Evolutionary conservation across 2,113 vertebrate species (phyloP).

Genomic region (Cinclus cinclus): DNA sequence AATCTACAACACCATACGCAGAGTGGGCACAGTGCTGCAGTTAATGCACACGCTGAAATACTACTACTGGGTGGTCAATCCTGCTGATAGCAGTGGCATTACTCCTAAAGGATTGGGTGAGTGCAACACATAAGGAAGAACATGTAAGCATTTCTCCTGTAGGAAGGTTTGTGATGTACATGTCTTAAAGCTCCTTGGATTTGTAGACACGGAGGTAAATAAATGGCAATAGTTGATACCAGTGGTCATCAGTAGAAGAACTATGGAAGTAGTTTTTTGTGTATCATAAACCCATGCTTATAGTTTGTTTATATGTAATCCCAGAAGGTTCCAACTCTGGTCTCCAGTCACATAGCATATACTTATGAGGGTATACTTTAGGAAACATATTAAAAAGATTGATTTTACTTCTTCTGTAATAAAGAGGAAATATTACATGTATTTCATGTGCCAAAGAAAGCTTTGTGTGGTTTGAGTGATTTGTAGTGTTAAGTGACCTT

Average conservation of each 20-base stretch:
- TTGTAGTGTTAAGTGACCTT: neutral
- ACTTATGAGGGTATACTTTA: neutral
- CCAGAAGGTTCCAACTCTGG: neutral
- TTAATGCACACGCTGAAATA: slow-evolving; percentile 95
- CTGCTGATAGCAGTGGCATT: slow-evolving; percentile 87
- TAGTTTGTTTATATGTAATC: neutral
- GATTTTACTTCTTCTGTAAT: neutral
- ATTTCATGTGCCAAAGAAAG: neutral
- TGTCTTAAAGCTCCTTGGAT: neutral
- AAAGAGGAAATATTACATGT: neutral
- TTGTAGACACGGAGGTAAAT: neutral
- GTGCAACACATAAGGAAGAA: neutral
- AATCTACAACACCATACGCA: slow-evolving; percentile 92
- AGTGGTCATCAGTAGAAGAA: neutral
- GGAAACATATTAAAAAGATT: neutral
- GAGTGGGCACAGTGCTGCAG: slow-evolving; percentile 93
- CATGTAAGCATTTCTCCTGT: neutral
- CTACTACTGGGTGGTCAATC: slow-evolving; percentile 95
- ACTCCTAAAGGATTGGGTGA: slow-evolving; percentile 90
- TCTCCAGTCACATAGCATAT: neutral
- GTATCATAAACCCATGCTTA: neutral
- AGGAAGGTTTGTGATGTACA: neutral
- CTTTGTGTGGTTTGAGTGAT: neutral
- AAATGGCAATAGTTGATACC: neutral
- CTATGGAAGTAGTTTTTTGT: neutral